Percentiles rank a stretch among this genome's conserved stretches.
These are phyloP conservation scores for Pygathrix nemaeus DNA, from an alignment of 2,113 vertebrate genomes.

Conservation along the genomic window DNA sequence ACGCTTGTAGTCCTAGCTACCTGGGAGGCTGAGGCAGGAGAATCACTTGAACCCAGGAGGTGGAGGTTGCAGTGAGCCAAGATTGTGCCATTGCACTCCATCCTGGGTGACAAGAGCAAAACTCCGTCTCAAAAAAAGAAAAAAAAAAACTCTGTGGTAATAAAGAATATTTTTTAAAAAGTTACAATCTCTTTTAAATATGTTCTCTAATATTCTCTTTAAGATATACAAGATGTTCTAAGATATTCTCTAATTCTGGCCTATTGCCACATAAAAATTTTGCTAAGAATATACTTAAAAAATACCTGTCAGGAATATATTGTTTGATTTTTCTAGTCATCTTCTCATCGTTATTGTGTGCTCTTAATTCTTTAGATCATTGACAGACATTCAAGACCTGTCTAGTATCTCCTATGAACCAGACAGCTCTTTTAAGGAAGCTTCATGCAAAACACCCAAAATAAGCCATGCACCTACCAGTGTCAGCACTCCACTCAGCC, in stretches of 20 bases:
- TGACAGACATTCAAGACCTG: slow-evolving; percentile 85
- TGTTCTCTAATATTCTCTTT: not conserved
- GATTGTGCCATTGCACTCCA: too few species aligned
- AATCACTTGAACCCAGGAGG: too few species aligned
- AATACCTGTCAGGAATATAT: slow-evolving; percentile 13
- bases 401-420: slow-evolving; percentile 83
- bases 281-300: slow-evolving; percentile 13
- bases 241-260: slow-evolving; percentile 42
- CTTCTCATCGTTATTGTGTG: slow-evolving; percentile 26
- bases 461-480: slow-evolving; percentile 67
- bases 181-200: not conserved
- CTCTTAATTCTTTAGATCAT: slow-evolving; percentile 78
- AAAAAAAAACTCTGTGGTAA: not conserved
- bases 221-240: slow-evolving; percentile 26
- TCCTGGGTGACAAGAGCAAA: not conserved
- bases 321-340: slow-evolving; percentile 41
- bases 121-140: not conserved
- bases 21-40: too few species aligned
- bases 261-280: slow-evolving; percentile 45
- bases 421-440: slow-evolving; percentile 53
- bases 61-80: too few species aligned
- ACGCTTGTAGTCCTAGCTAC: too few species aligned
- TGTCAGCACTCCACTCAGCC: slow-evolving; percentile 82
- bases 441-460: slow-evolving; percentile 65
- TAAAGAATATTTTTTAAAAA: not conserved